Evolutionary conservation across 2,113 vertebrate species (phyloP), one percentile per base, ranked within the genome.

Genomic region (Chinchilla lanigera): DNA sequence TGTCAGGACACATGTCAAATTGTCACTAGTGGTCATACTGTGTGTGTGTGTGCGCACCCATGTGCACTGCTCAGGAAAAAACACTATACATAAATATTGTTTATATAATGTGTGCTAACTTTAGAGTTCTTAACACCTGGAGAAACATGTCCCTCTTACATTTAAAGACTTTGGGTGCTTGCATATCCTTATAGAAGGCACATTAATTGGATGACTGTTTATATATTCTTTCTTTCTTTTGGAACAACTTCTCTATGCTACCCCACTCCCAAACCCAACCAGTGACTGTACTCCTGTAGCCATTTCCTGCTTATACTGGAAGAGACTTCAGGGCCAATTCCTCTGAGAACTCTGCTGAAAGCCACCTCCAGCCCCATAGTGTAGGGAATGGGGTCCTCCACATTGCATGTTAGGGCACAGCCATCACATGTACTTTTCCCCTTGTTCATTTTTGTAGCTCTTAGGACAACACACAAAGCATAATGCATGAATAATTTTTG

Each of bases 361-460:
- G 61, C 0, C 14, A 35, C 12, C 38, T n/a, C n/a, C 3, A 63
- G 50, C 35, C 41, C n/a, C 26, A 3, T n/a, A 30, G 28, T 10
- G 44, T 35, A 3, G 14, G 28, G 24, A 47, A 33, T 16, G 5
- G 16, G 5, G 17, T 24, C 12, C 17, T 77, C 19, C 14, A 78
- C 35, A n/a, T 7, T 12, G 35, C 19, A 19, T 0, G 0, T 44
- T 8, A 24, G 44, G 54, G 8, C 3, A 3, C 4, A 17, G 3
- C 73, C 1, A 0, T 58, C 82, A 1, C 12, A 6, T 10, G 75
- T 6, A 20, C 80, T 75, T 65, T 78, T 47, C 26, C 22, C 33
- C 44, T 38, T 44, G 13, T n/a, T 54, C 47, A 44, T 60, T 94
- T 85, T 65, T 77, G n/a, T 19, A 88, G 26, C 11, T 12, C 2